phyloP scores from a whole-genome alignment of 2,888 invertebrate genomes.

The Drosophila cognata region DNA sequence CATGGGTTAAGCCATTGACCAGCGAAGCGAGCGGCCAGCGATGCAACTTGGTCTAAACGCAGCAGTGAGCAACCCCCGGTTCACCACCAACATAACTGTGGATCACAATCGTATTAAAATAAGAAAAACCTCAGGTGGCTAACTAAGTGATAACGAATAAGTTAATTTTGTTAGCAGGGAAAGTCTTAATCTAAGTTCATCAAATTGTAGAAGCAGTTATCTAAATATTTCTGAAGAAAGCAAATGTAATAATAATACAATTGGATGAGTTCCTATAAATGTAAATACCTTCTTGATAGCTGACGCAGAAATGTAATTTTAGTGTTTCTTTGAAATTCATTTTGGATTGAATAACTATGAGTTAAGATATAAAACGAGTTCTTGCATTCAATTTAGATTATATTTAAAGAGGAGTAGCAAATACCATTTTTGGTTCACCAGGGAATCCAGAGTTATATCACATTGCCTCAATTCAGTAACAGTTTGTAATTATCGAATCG shows the following conservation, averaged over 20 bases:
- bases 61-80: constrained; percentile 13
- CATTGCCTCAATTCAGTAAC: not conserved
- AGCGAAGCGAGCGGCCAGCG: constrained; percentile 51
- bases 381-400: not conserved
- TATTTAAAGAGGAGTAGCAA: not conserved
- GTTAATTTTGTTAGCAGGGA: not conserved
- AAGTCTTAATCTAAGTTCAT: not conserved
- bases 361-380: not conserved
- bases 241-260: not conserved
- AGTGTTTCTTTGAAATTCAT: not conserved
- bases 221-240: constrained; percentile 4
- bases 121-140: constrained; percentile 1
- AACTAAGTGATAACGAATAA: constrained; percentile 16
- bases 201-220: not conserved
- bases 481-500: not conserved
- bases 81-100: constrained; percentile 14
- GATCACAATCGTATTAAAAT: constrained; percentile 13
- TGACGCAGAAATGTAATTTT: not conserved
- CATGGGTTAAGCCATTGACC: constrained; percentile 34
- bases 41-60: constrained; percentile 19
- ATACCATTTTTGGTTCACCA: not conserved
- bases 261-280: not conserved
- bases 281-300: not conserved
- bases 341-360: not conserved
- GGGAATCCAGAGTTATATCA: not conserved